Conservation (phyloP, 2,113 vertebrate genomes). For the Mormyrus iriodes region DNA sequence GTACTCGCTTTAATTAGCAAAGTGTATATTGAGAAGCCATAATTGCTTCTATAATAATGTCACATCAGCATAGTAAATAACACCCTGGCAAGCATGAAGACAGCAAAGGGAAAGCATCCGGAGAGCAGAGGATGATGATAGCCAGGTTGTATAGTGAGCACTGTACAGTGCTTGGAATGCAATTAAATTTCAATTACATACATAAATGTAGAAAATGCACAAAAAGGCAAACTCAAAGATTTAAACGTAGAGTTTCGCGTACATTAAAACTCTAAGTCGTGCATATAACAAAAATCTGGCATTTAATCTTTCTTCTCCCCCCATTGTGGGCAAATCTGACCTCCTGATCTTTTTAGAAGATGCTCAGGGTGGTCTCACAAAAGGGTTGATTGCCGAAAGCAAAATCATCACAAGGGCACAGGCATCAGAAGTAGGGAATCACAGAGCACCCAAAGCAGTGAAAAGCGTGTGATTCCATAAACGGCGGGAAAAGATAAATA, state of each 20-base stretch:
- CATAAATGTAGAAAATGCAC: neutral
- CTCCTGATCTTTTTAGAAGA: neutral
- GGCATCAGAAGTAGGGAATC: neutral
- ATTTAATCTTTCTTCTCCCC: neutral
- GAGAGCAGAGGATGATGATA: constrained; percentile 39
- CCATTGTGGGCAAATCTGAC: neutral
- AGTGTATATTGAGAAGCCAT: constrained; percentile 55
- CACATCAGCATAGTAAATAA: constrained; percentile 60
- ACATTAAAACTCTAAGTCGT: neutral
- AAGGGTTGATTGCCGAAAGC: neutral
- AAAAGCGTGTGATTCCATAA: neutral
- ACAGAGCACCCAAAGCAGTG: neutral
- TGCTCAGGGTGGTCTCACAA: neutral
- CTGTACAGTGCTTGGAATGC: constrained; percentile 8
- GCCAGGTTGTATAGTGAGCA: constrained; percentile 34
- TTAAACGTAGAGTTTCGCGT: neutral
- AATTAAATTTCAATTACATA: neutral
- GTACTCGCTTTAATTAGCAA: constrained; percentile 63
- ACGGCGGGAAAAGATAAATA: neutral
- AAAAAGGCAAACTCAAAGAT: neutral
- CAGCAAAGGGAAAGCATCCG: constrained; percentile 30
- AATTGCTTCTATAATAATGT: constrained; percentile 67
- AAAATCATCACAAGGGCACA: neutral
- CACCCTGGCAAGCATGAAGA: constrained; percentile 45
- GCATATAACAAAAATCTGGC: neutral